Conservation (phyloP, 2,113 vertebrate genomes). For the Uria lomvia region DNA sequence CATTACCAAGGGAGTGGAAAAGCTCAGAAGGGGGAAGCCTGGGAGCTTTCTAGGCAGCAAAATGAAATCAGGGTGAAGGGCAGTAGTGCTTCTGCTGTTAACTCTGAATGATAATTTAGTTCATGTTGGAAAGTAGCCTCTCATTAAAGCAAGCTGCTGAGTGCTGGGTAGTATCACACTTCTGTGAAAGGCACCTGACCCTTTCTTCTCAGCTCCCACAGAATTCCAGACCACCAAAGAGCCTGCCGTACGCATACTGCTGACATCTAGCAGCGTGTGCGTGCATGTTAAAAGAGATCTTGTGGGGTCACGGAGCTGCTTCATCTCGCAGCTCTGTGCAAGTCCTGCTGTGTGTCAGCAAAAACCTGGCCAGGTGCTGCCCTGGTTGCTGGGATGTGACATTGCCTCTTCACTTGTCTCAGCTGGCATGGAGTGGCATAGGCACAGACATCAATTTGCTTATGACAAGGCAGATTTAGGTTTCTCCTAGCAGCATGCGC, state of each 20-base stretch:
- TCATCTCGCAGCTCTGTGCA: background rate
- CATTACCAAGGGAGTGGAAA: background rate
- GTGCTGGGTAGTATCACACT: background rate
- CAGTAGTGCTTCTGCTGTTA: background rate
- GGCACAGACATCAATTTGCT: background rate
- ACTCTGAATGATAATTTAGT: background rate
- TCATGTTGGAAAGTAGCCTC: background rate
- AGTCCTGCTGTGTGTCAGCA: background rate
- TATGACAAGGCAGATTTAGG: background rate
- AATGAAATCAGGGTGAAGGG: background rate
- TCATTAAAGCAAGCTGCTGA: background rate
- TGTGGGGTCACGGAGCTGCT: background rate
- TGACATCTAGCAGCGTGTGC: background rate
- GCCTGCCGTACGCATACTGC: background rate
- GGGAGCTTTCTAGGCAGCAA: background rate
- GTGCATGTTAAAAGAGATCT: background rate
- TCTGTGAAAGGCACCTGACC: background rate
- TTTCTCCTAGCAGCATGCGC: background rate
- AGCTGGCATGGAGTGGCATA: background rate
- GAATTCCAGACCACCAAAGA: background rate
- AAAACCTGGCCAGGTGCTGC: background rate
- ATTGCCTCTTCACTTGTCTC: background rate
- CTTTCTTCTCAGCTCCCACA: background rate
- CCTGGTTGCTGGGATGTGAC: background rate
- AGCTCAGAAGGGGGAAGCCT: background rate